phyloP scores from a whole-genome alignment of 2,888 invertebrate genomes.

The Adineta ricciae region DNA sequence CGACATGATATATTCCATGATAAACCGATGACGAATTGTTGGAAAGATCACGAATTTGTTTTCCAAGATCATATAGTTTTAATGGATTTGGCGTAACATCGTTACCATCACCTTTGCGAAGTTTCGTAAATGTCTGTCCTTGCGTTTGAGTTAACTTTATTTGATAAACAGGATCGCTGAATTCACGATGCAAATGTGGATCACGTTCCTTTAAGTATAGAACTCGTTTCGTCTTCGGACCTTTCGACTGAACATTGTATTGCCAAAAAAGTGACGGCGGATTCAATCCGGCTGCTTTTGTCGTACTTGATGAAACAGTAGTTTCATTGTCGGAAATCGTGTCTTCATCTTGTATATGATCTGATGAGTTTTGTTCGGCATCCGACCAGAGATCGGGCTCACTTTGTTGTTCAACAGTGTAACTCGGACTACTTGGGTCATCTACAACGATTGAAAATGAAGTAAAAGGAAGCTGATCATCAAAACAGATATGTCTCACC shows the following conservation, averaged over 20 bases:
- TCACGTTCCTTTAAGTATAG: slow-evolving; percentile 63
- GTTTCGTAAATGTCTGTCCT: slow-evolving; percentile 55
- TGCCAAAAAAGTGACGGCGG: slow-evolving; percentile 69
- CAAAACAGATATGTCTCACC: not conserved
- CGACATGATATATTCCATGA: not conserved
- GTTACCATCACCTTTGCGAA: slow-evolving; percentile 90
- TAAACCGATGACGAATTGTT: not conserved
- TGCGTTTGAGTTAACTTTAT: slow-evolving; percentile 56
- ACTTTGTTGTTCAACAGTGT: not conserved
- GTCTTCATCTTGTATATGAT: not conserved
- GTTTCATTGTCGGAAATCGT: not conserved
- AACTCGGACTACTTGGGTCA: not conserved
- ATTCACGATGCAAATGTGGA: slow-evolving; percentile 76
- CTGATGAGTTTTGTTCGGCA: not conserved
- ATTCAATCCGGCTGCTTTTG: not conserved
- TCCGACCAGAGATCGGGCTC: slow-evolving; percentile 11
- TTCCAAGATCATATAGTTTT: slow-evolving; percentile 78
- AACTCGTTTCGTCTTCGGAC: slow-evolving; percentile 77
- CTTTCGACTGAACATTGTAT: slow-evolving; percentile 94
- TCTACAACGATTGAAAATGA: not conserved
- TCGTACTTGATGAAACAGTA: not conserved
- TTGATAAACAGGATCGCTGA: slow-evolving; percentile 91
- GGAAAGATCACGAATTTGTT: slow-evolving; percentile 78
- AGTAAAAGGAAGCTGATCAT: too few relatives aligned
- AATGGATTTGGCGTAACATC: slow-evolving; percentile 87